phyloP scores from a whole-genome alignment of 2,113 vertebrate genomes.

The Fukomys damarensis region DNA sequence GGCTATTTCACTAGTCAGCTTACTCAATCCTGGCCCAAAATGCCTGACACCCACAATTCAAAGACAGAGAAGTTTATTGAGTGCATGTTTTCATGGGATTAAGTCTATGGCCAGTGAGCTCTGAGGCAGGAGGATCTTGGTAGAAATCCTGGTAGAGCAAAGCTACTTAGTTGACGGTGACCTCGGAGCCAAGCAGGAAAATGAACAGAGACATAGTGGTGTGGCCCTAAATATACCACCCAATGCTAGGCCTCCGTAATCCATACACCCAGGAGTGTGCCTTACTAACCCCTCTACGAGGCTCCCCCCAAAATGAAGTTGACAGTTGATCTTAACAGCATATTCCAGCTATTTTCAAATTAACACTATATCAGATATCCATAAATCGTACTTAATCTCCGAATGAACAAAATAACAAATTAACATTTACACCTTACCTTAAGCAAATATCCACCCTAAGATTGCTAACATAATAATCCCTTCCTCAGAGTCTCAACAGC shows the following conservation, averaged over 20 bases:
- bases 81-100: not conserved
- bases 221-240: not conserved
- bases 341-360: not conserved
- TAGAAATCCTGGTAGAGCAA: not conserved
- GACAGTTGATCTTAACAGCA: not conserved
- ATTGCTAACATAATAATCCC: not conserved
- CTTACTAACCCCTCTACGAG: not conserved
- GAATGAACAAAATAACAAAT: not conserved
- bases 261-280: not conserved
- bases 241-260: not conserved
- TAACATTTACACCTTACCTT: not conserved
- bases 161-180: not conserved
- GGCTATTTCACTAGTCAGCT: not conserved
- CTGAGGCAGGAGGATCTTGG: not conserved
- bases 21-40: not conserved
- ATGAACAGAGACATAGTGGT: not conserved
- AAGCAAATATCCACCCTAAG: not conserved
- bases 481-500: not conserved
- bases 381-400: not conserved
- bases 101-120: no score
- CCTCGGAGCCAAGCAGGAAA: not conserved
- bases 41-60: not conserved
- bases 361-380: not conserved
- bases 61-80: not conserved
- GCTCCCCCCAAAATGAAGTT: not conserved